A percentile compares a stretch with the other conserved stretches of the same genome.
These are phyloP conservation scores for Aurelia sp. DNA, from an alignment of 30 jellyfish, hydroid and myxozoan genomes.

Conservation along the genomic window DNA sequence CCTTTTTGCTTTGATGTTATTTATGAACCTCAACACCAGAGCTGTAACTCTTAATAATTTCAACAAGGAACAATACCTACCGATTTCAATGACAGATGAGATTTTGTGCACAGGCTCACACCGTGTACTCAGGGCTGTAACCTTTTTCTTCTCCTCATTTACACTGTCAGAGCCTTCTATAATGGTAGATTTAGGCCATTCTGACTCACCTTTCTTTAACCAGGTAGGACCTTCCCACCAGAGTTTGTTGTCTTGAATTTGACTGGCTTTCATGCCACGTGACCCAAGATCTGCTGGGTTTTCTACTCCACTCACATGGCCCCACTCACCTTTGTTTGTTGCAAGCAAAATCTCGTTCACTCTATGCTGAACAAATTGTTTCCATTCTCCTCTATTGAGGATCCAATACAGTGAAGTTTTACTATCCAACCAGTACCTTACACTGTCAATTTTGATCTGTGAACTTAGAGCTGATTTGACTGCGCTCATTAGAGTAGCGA, in stretches of 20 bases:
- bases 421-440: slow-evolving; percentile 49
- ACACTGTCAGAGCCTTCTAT: not conserved
- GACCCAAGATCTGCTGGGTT: slow-evolving; percentile 59
- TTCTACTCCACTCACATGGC: slow-evolving; percentile 36
- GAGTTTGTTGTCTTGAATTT: not conserved
- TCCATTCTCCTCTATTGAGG: slow-evolving; percentile 45
- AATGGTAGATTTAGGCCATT: slow-evolving; percentile 13
- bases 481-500: slow-evolving; percentile 23
- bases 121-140: not conserved
- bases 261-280: slow-evolving; percentile 34
- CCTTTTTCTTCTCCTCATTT: not conserved
- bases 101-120: not conserved
- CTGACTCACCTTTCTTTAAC: slow-evolving; percentile 12
- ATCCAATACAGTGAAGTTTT: slow-evolving; percentile 48
- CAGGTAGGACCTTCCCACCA: slow-evolving; percentile 59
- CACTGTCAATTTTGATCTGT: slow-evolving; percentile 12
- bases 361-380: slow-evolving; percentile 50
- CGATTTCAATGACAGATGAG: not conserved
- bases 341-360: slow-evolving; percentile 36
- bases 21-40: not conserved
- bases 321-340: slow-evolving; percentile 32
- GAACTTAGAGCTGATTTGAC: slow-evolving; percentile 14
- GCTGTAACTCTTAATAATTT: slow-evolving; percentile 2
- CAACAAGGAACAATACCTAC: not conserved
- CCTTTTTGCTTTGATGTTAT: not conserved